Evolutionary conservation across 1,140 invertebrate genomes (phyloP).

Genomic region (Dolichoris vasculosae): DNA sequence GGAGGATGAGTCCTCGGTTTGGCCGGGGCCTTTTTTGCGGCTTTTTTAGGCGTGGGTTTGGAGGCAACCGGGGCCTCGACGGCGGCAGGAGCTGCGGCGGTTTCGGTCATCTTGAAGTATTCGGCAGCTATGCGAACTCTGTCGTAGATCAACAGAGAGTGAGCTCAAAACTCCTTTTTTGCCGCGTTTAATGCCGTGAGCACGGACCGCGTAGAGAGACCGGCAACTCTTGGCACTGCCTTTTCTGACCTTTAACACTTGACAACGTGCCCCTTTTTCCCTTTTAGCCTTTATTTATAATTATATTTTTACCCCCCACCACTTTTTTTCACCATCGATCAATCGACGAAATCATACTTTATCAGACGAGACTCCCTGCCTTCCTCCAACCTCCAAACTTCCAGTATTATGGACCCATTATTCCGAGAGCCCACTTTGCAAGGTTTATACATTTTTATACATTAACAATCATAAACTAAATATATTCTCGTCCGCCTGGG

Average conservation of each 20-base stretch:
- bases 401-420: too few relatives aligned
- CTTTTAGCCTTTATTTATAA: neutral
- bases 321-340: too few relatives aligned
- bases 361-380: too few relatives aligned
- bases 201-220: slow-evolving; percentile 13
- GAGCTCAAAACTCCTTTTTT: too few relatives aligned
- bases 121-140: neutral
- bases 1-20: slow-evolving; percentile 63
- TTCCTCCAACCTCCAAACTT: too few relatives aligned
- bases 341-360: too few relatives aligned
- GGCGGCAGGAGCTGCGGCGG: neutral
- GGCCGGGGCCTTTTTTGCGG: slow-evolving; percentile 47
- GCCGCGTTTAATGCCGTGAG: neutral
- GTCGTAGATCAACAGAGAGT: too few relatives aligned
- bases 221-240: neutral
- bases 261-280: neutral
- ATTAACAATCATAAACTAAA: too few relatives aligned
- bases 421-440: too few relatives aligned
- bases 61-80: neutral
- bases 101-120: neutral
- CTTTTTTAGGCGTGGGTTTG: neutral
- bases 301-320: neutral
- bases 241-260: neutral
- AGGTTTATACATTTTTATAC: too few relatives aligned
- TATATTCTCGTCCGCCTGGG: too few relatives aligned